Evolutionary conservation across 2,888 invertebrate genomes (phyloP), one percentile per base, ranked within the genome.

Genomic region (Drosophila rubida): DNA sequence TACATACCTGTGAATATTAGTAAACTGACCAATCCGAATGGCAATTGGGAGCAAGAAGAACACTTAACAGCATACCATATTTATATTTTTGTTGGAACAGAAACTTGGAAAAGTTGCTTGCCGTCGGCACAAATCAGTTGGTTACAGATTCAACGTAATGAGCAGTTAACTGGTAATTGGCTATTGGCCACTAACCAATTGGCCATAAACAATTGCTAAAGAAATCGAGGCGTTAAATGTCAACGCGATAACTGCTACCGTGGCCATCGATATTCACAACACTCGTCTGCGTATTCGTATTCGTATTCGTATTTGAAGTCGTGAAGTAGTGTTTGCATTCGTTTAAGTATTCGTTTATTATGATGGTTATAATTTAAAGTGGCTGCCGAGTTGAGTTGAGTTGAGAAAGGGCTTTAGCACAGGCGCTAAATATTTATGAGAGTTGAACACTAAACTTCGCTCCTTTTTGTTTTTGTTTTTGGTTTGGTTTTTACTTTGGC

Each of bases 381-480:
- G 35, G 25, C 58, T 49, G 9, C 48, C 50, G 45, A 37, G 35
- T 37, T 37, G 19, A 35, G 35, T 35, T 35, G 16, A 44, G 32
- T 32, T 13, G 41, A 19, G 7, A 37, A 23, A 35, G 8, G 30
- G 41, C 27, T 55, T 27, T 37, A 9, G 30, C 44, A 68, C 61
- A 50, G 65, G 46, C 65, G 65, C 48, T 61, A 66, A 81, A 67
- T 69, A 64, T 63, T 80, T 76, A 76, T 78, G 69, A 62, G 69
- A 69, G 60, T 64, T 65, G 61, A 59, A 61, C 69, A 64, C 70
- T 58, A 64, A 70, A 71, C 49, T 48, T 68, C 23, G 63, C 59
- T 62, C 14, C 51, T 32, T 32, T 32, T 32, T n/a, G n/a, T n/a
- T 32, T 32, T 32, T 32, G 4, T 32, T n/a, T 25, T 25, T 25